These are phyloP conservation scores for Eleginops maclovinus DNA, from an alignment of 2,113 vertebrate species.

Conservation along the genomic window DNA sequence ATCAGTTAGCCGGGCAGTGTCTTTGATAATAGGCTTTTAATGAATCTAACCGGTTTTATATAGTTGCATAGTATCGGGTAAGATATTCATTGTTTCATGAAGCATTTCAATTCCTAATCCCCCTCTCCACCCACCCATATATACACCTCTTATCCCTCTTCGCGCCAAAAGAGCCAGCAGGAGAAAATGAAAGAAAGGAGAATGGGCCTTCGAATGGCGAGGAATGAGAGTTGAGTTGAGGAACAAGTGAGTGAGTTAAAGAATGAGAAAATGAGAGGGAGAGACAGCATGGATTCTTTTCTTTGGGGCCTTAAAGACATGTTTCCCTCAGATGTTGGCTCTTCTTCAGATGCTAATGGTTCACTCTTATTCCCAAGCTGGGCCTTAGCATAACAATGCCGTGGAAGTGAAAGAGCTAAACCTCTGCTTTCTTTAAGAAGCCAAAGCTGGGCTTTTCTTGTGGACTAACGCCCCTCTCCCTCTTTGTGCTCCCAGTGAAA, in stretches of 20 bases:
- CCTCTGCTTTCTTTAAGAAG: constrained; percentile 85
- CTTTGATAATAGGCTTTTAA: constrained; percentile 15
- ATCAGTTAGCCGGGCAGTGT: neutral
- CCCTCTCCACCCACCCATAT: constrained; percentile 39
- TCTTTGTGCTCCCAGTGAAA: constrained; percentile 83
- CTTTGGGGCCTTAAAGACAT: constrained; percentile 83
- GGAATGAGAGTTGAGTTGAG: constrained; percentile 78
- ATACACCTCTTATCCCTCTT: constrained; percentile 62
- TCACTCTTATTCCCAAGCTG: constrained; percentile 81
- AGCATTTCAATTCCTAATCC: constrained; percentile 59
- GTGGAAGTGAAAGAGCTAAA: constrained; percentile 88
- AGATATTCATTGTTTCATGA: constrained; percentile 57
- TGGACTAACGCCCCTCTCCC: constrained; percentile 82
- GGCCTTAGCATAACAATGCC: constrained; percentile 87
- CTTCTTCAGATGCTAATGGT: constrained; percentile 89
- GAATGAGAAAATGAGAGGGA: constrained; percentile 82
- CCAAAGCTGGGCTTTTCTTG: constrained; percentile 85
- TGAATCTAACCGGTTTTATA: constrained; percentile 33
- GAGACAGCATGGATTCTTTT: constrained; percentile 84
- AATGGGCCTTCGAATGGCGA: constrained; percentile 67
- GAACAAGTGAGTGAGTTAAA: constrained; percentile 79
- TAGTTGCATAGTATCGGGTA: constrained; percentile 31
- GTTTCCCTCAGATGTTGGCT: constrained; percentile 87
- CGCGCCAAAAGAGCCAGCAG: constrained; percentile 76
- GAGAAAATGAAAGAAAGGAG: constrained; percentile 71